Evolutionary conservation across 2,113 vertebrate species (phyloP), one percentile per base, ranked within the genome.

Genomic region (Pontoporia blainvillei): DNA sequence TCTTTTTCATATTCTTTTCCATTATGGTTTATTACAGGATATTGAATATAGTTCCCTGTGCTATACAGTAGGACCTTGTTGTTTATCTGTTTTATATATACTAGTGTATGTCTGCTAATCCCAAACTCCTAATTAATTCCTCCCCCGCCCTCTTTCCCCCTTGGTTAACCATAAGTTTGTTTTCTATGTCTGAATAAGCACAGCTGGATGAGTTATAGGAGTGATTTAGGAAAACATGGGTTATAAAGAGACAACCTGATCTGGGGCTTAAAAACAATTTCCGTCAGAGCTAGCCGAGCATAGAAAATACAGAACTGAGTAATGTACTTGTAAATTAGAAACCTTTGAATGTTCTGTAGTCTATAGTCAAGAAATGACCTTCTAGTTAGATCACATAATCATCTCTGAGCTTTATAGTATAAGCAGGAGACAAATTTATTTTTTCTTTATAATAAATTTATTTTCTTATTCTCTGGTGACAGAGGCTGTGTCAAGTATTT

Each of bases 301-400:
- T 69, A 36, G 81, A 85, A 95, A 93, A 86, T 85, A 61, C 36
- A 86, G 82, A 96, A 88, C 39, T 93, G 73, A 86, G 71, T 23
- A 66, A 87, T 86, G 46, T 64, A 73, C n/a, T 90, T 96, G 25
- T 36, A 96, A 95, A 78, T 82, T 61, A 78, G 69, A 83, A 92
- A 90, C 13, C 25, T 87, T 76, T 81, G 67, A 91, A 67, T 72
- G 23, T 92, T 95, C 31, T 86, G 3, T n/a, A 64, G n/a, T 91
- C 23, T 72, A 12, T 41, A 76, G 15, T 62, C 36, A 91, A 89
- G 86, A 95, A 93, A 91, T 92, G 61, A 20, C 41, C 52, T 87
- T 49, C n/a, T 91, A 39, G 49, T 61, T 82, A 86, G 36, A 64
- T 36, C 34, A 94, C 62, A 27, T 66, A 73, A 62, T 83, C 31